Conservation (phyloP, 92 coral and sea anemone genomes). For the Pocillopora meandrina region DNA sequence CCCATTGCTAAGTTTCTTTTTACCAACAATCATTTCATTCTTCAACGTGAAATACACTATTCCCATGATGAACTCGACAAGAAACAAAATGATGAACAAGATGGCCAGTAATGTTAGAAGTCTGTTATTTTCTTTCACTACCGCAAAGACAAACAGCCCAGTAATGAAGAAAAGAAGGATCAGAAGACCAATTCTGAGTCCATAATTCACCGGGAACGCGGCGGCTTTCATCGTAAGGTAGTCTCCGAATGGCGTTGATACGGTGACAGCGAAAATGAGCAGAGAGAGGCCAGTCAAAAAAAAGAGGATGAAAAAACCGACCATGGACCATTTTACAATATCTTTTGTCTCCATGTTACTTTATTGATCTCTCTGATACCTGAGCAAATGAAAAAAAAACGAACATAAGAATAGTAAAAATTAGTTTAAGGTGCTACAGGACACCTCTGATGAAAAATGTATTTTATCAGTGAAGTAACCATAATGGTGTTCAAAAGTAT, state of each 20-base stretch:
- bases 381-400: neutral
- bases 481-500: too few relatives aligned
- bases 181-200: slow-evolving; percentile 79
- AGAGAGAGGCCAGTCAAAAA: slow-evolving; percentile 76
- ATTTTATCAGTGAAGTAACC: too few relatives aligned
- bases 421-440: neutral
- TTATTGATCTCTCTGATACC: slow-evolving; percentile 9
- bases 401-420: neutral
- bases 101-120: slow-evolving; percentile 76
- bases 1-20: slow-evolving; percentile 75
- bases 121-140: slow-evolving; percentile 78
- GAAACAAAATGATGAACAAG: slow-evolving; percentile 64
- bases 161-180: slow-evolving; percentile 63
- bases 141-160: slow-evolving; percentile 71
- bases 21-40: slow-evolving; percentile 62
- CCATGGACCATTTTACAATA: slow-evolving; percentile 66
- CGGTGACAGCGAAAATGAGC: slow-evolving; percentile 78
- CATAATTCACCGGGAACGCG: slow-evolving; percentile 69
- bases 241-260: slow-evolving; percentile 90
- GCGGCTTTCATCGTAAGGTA: slow-evolving; percentile 75
- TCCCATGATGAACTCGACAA: slow-evolving; percentile 79
- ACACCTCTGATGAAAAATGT: too few relatives aligned
- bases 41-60: slow-evolving; percentile 73
- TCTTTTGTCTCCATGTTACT: slow-evolving; percentile 60
- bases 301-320: slow-evolving; percentile 72